Evolutionary conservation across 2,797 vertebrate species (phyloP), one percentile per base, ranked within the genome.

Genomic region (Oceanodroma leucorhoa): DNA sequence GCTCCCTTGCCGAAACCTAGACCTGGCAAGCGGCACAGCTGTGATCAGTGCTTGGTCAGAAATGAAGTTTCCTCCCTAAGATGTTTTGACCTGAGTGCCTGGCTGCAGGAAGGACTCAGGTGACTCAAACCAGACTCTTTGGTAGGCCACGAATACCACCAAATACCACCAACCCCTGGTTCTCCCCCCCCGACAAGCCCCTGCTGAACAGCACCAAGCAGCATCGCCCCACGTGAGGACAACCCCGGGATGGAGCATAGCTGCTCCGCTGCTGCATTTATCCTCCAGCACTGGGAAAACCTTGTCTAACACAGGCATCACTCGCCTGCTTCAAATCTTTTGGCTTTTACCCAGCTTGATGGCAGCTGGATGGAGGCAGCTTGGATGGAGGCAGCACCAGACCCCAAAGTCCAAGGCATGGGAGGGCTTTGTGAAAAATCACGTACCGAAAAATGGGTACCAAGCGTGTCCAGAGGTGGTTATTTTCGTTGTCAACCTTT

Each of bases 161-260:
- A 53, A 87, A 60, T 8, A 53, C 14, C 40, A 77, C 8, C 36
- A 58, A 2, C 3, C 24, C 11, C 22, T 30, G 30, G 3, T 26
- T 45, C 46, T 61, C 6, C 6, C 11, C 18, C 14, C 2, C 0
- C 15, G 16, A 19, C 4, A n/a, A 48, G 23, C 13, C 27, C 10
- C 38, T 53, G 67, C 50, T 53, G 43, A 89, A 50, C 61, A 89
- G 79, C 43, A 92, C 36, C 0, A 0, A 73, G 40, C 32, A 69
- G 54, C 72, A 57, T 5, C 2, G 5, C 17, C 22, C 27, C 16
- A 19, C 0, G 0, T 0, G 0, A 48, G 46, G 22, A 72, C 27
- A 84, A 38, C 4, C 4, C 30, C 0, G 0, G 36, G 32, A 62
- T 5, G 32, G 38, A 77, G 46, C 0, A 0, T 46, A 89, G 81